Percentiles rank a stretch among this genome's conserved stretches.
phyloP scores from a whole-genome alignment of 53 echinoderm and acorn worm species.

The Astropecten irregularis region DNA sequence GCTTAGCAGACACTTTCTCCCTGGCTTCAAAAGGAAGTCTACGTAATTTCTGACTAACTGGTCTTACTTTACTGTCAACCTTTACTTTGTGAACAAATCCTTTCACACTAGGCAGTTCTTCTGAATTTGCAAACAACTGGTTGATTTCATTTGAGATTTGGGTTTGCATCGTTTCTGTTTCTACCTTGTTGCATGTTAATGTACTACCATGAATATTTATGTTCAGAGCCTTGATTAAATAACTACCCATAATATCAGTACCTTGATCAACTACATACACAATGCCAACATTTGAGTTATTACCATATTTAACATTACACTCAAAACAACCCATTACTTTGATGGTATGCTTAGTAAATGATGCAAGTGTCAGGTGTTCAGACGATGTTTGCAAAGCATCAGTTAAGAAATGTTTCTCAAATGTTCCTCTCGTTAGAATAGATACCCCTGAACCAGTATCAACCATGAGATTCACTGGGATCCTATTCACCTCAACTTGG shows the following conservation, averaged over 20 bases:
- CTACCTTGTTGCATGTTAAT: background rate
- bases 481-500: background rate
- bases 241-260: slow-evolving; percentile 5
- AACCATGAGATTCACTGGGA: background rate
- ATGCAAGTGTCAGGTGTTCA: background rate
- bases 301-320: background rate
- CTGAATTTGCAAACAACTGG: background rate
- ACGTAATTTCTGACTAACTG: background rate
- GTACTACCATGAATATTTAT: background rate
- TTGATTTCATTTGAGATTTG: background rate
- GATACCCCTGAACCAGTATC: background rate
- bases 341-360: slow-evolving; percentile 2
- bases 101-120: background rate
- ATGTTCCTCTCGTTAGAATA: background rate
- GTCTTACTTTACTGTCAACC: background rate
- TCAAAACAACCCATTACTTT: background rate
- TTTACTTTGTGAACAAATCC: slow-evolving; percentile 4
- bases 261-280: background rate
- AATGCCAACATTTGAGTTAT: background rate
- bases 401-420: background rate
- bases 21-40: slow-evolving; percentile 34
- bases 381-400: background rate
- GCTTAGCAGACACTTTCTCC: slow-evolving; percentile 51
- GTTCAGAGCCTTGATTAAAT: background rate
- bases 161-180: background rate